These are phyloP conservation scores for Danaus plexippus DNA, from an alignment of 1,140 invertebrate species.

Conservation along the genomic window DNA sequence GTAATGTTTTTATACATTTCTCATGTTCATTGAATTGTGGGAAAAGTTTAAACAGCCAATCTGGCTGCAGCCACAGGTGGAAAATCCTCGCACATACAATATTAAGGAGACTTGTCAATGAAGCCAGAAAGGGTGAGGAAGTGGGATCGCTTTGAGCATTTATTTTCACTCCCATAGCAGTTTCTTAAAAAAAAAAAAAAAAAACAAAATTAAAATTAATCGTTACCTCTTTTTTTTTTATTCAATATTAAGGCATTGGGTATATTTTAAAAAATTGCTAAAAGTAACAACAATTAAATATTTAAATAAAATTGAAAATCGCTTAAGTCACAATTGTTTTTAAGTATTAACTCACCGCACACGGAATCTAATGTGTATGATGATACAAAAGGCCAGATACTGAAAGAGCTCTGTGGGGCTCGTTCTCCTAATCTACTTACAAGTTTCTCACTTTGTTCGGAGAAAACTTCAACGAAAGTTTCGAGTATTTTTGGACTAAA, in stretches of 20 bases:
- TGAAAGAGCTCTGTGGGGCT: slow-evolving; percentile 23
- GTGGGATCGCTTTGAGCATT: slow-evolving; percentile 41
- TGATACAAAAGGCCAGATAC: slow-evolving; percentile 39
- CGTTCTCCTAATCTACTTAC: slow-evolving; percentile 24
- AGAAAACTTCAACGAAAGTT: slow-evolving; percentile 81
- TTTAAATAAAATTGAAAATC: no score
- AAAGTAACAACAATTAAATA: no score
- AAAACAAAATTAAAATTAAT: no score
- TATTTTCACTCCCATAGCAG: slow-evolving; percentile 54
- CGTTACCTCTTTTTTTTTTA: no score
- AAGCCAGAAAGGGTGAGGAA: slow-evolving; percentile 32
- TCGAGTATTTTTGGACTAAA: slow-evolving; percentile 92
- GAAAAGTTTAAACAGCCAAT: slow-evolving; percentile 51
- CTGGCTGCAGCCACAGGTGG: slow-evolving; percentile 57
- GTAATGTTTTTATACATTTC: slow-evolving; percentile 28
- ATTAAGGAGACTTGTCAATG: slow-evolving; percentile 34
- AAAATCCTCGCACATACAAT: slow-evolving; percentile 51
- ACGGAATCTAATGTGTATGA: slow-evolving; percentile 54
- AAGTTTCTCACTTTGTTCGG: slow-evolving; percentile 78
- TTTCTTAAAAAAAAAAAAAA: slow-evolving; percentile 27
- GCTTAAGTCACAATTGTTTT: no score
- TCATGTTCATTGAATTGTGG: slow-evolving; percentile 32
- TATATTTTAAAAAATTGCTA: no score
- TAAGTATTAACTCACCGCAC: slow-evolving; percentile 39
- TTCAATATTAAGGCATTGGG: no score